Evolutionary conservation across 2,797 vertebrate genomes (phyloP), one percentile per base, ranked within the genome.

Genomic region (Eutrigla gurnardus): DNA sequence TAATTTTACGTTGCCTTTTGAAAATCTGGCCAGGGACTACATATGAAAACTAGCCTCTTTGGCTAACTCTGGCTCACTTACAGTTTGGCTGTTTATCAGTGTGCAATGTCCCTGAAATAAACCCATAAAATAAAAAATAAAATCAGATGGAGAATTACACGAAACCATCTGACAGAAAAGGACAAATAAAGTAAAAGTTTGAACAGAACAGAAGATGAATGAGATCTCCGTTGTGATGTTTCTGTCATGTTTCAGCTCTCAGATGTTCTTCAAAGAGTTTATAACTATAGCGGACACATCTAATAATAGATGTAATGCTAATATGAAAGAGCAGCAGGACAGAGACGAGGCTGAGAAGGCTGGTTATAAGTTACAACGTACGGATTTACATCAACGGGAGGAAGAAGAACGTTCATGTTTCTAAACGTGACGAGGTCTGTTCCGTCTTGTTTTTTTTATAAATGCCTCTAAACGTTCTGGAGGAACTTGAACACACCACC

Each of bases 191-290:
- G 60, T 13, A 63, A 58, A 45, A 54, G 36, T 25, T 25, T 25
- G 25, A 59, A 36, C 4, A 25, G 39, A 60, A 61, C 5, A 50
- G 42, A 50, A 12, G 47, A 70, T 25, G 4, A 40, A 77, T 49
- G 39, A 62, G 52, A 58, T 50, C 43, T 15, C 64, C 65, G 54
- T 57, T n/a, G 39, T 58, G 73, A 62, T 53, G 60, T 54, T n/a
- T 40, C 37, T 67, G 60, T 45, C 3, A 1, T 52, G 42, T 63
- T 69, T 67, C 58, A 52, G 12, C 46, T 68, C 42, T 45, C n/a
- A 70, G 62, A 73, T 37, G 32, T 18, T 25, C 64, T 65, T 62
- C 11, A 75, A 7, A 45, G 9, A 32, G 42, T 83, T 76, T 59
- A 74, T 43, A 71, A 61, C 53, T 25, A 46, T 52, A 49, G 37